These are phyloP conservation scores for Melopsittacus undulatus DNA, from an alignment of 2,797 vertebrate species.

Conservation along the genomic window DNA sequence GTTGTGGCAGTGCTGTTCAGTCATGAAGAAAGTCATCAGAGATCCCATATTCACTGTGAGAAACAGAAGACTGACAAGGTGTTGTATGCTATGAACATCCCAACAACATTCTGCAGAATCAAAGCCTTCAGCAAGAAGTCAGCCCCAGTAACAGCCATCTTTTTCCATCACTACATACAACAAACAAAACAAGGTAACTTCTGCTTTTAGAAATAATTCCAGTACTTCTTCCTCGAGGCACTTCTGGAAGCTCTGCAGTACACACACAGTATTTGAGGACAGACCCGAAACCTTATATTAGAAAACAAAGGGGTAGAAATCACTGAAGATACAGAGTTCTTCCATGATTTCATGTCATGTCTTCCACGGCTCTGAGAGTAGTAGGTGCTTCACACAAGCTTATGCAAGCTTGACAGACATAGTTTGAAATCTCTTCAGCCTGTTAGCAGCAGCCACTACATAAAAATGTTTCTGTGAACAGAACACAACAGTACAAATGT, in stretches of 20 bases:
- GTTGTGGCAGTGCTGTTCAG: background rate
- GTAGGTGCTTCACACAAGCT: background rate
- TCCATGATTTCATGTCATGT: background rate
- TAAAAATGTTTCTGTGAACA: conserved; percentile 87
- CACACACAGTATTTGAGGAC: background rate
- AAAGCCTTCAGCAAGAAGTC: conserved; percentile 23
- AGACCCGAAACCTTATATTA: background rate
- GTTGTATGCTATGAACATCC: background rate
- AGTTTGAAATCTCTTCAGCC: conserved; percentile 82
- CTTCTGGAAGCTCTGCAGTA: background rate
- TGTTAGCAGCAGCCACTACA: conserved; percentile 86
- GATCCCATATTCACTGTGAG: background rate
- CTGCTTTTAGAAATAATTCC: background rate
- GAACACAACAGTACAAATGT: background rate
- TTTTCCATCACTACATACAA: background rate
- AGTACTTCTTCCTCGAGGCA: background rate
- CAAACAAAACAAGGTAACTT: background rate
- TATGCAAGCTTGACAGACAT: conserved; percentile 43
- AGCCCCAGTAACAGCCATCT: background rate
- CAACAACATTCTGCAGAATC: background rate
- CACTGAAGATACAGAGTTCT: background rate
- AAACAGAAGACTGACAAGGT: background rate
- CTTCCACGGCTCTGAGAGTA: background rate
- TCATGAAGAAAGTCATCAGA: background rate
- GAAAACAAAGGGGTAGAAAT: background rate